Percentiles rank a stretch among this genome's conserved stretches.
Evolutionary conservation across 2,888 invertebrate species (phyloP).

Genomic region (Dendrolimus pini): DNA sequence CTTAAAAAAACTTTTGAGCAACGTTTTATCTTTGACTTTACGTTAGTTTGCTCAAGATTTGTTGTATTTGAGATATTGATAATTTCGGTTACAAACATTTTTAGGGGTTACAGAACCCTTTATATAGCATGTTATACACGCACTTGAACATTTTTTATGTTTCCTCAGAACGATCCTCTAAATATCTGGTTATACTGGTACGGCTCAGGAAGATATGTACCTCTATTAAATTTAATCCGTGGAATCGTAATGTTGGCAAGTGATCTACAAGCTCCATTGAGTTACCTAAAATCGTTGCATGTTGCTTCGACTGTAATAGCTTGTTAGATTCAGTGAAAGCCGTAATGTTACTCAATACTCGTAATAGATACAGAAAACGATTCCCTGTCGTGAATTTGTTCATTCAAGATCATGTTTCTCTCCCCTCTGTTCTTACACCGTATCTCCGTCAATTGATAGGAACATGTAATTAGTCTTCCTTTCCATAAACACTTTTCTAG

Average conservation of each 20-base stretch:
- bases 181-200: background rate
- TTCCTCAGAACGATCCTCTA: background rate
- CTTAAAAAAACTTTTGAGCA: too few relatives aligned
- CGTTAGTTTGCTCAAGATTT: too few relatives aligned
- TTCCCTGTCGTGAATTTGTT: constrained; percentile 18
- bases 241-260: constrained; percentile 26
- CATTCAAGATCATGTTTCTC: too few relatives aligned
- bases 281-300: constrained; percentile 65
- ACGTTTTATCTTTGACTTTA: too few relatives aligned
- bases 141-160: background rate
- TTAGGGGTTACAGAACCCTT: too few relatives aligned
- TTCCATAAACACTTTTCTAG: too few relatives aligned
- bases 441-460: too few relatives aligned
- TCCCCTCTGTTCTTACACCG: too few relatives aligned
- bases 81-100: too few relatives aligned
- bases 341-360: constrained; percentile 50
- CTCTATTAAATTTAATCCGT: constrained; percentile 2
- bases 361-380: constrained; percentile 46
- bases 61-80: too few relatives aligned
- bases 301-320: constrained; percentile 50
- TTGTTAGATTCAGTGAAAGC: constrained; percentile 60
- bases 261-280: constrained; percentile 32
- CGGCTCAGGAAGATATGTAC: background rate
- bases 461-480: too few relatives aligned
- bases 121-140: too few relatives aligned